Percentiles rank a stretch among this genome's conserved stretches.
These are phyloP conservation scores for Galleria mellonella DNA, from an alignment of 1,140 invertebrate genomes.

Conservation along the genomic window DNA sequence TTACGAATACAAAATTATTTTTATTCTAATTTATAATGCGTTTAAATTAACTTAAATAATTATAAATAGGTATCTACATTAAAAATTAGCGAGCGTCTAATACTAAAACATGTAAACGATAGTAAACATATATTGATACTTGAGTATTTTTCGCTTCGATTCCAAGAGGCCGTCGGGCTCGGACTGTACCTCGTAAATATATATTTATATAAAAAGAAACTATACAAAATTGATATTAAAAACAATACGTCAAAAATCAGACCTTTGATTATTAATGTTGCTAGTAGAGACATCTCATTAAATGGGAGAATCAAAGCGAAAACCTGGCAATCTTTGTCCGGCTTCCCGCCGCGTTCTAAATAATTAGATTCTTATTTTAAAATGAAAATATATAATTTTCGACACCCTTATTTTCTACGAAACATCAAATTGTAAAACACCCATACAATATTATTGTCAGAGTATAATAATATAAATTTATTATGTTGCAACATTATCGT, in stretches of 20 bases:
- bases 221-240: neutral
- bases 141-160: constrained; percentile 16
- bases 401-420: constrained; percentile 27
- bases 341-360: constrained; percentile 10
- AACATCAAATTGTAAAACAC: constrained; percentile 38
- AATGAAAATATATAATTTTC: constrained; percentile 11
- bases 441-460: constrained; percentile 25
- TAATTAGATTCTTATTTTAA: constrained; percentile 12
- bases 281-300: neutral
- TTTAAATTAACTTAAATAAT: neutral
- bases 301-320: constrained; percentile 20
- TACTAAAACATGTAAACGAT: constrained; percentile 1
- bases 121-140: neutral
- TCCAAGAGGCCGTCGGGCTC: constrained; percentile 30
- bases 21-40: neutral
- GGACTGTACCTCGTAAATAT: constrained; percentile 17
- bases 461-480: constrained; percentile 3
- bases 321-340: constrained; percentile 10
- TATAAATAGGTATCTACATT: neutral
- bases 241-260: neutral
- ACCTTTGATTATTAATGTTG: too few relatives aligned
- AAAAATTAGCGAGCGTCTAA: constrained; percentile 1
- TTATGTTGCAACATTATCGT: constrained; percentile 26
- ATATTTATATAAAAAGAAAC: neutral
- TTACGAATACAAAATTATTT: constrained; percentile 1